Percentiles rank a stretch among this genome's conserved stretches.
These are phyloP conservation scores for Megaleporinus macrocephalus DNA, from an alignment of 2,113 vertebrate species.

Conservation along the genomic window DNA sequence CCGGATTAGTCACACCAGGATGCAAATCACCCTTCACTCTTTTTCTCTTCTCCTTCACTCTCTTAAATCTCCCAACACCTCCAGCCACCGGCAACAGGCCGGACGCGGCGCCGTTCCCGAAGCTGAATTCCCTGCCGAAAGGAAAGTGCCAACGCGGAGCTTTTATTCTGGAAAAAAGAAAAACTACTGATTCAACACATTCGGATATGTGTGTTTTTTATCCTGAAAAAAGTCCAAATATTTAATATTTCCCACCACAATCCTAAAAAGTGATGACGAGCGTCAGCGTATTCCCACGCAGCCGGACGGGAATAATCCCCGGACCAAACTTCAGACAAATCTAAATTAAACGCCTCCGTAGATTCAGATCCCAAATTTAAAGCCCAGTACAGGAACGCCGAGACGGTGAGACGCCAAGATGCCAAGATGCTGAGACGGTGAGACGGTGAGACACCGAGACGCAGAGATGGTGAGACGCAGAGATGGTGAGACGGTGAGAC, in stretches of 20 bases:
- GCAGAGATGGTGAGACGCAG: too few species aligned
- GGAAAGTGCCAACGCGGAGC: slow-evolving; percentile 41
- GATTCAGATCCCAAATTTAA: too few species aligned
- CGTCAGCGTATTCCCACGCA: background rate
- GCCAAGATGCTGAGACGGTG: too few species aligned
- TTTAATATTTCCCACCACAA: slow-evolving; percentile 11
- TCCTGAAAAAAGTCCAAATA: background rate
- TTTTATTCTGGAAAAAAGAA: slow-evolving; percentile 35
- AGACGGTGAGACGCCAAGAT: too few species aligned
- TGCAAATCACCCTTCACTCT: slow-evolving; percentile 53
- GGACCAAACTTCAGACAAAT: background rate
- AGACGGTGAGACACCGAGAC: too few species aligned
- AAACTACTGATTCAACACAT: slow-evolving; percentile 49
- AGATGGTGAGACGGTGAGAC: too few species aligned
- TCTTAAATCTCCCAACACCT: slow-evolving; percentile 41
- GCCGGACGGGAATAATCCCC: background rate
- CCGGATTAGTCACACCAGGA: slow-evolving; percentile 54
- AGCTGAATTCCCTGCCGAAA: slow-evolving; percentile 11
- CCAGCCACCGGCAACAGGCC: slow-evolving; percentile 30
- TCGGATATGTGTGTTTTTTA: background rate
- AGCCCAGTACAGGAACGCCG: too few species aligned
- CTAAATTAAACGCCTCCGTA: background rate
- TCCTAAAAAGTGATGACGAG: background rate
- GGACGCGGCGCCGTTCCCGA: slow-evolving; percentile 6
- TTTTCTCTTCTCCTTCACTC: background rate